Base-by-base conservation (phyloP, 2,797 vertebrate genomes). In the Crenichthys baileyi region DNA sequence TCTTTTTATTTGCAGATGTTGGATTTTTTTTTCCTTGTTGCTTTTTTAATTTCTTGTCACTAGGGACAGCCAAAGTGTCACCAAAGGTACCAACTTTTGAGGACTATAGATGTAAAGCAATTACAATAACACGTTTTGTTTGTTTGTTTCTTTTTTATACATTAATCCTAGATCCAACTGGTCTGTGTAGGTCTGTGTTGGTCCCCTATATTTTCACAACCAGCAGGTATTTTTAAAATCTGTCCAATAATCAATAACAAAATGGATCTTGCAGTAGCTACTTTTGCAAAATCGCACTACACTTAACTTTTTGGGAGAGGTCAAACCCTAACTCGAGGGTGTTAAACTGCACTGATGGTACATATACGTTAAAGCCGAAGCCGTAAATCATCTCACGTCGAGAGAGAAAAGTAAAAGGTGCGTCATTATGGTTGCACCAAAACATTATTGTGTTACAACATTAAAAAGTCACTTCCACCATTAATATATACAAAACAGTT, bases 391-490 rank as follows among this genome's bases (percentile, higher is more conserved):
- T 8, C 18, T 65, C 31, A 63, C 29, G 16, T 18, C 60, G 60
- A 63, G 15, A 70, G 12, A 26, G 67, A 63, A 70, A 82, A 83
- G 36, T 55, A 29, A 50, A 36, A 77, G 76, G 58, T 20, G 60
- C 18, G 6, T 24, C 36, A 24, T 22, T 15, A 72, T 11, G 44
- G 73, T 72, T 71, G 13, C 20, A 1, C 18, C 67, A 1, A 72
- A 68, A 72, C 31, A 16, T 26, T 0, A 36, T 29, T n/a, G 36
- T 31, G 70, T 5, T 24, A 22, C 18, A 22, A 65, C 20, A 22
- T 31, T 65, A 11, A 22, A 22, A 44, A 26, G 22, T 16, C 12
- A 15, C 15, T 26, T 26, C 5, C 24, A 13, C 67, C 3, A 46
- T 13, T 70, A 46, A 70, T 5, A 46, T 9, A 16, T 46, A 46